Evolutionary conservation across 2,888 invertebrate species (phyloP), one percentile per base, ranked within the genome.

Genomic region (Synanthedon tipuliformis): DNA sequence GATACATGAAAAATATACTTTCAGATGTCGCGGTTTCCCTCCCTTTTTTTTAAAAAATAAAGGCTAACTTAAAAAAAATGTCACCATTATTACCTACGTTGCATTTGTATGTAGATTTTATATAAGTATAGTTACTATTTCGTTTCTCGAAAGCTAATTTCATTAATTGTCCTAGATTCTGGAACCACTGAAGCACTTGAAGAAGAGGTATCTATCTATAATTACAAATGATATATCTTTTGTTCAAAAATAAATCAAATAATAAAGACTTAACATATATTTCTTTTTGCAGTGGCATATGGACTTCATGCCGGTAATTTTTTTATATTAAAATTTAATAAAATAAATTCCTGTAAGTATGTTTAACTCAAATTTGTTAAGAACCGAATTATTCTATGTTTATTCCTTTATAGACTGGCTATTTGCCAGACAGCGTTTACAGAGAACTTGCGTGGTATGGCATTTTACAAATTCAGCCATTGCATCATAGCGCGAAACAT

Each of bases 401-500:
- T 50, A 12, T n/a, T 48, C 13, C 13, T 50, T 54, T 59, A 4
- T 54, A 87, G 87, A 85, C 85, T 7, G 87, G 87, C 11, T 85
- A 85, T 56, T 65, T 86, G 1, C 87, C 87, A 12, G 87, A 87
- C 56, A 85, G 76, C 57, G 85, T 87, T 1, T 86, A 85, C 55
- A 70, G 87, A 57, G 87, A 87, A 53, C 59, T 87, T n/a, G 87
- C 84, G 0, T 87, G 87, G 87, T 87, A 86, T 53, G 83, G 85
- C 4, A 87, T 87, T 16, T 67, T 86, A 0, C 87, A 87, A 66
- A 85, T 86, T 12, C 78, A 84, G 54, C 87, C 87, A 0, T 67
- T 87, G 0, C 82, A 83, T 49, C 82, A 83, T 57, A 87, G 85
- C 52, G 65, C 83, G 1, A 87, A 87, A 58, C 77, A 80, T 53